Base-by-base conservation (phyloP, 2,888 invertebrate genomes). In the Mycalesis mineus region DNA sequence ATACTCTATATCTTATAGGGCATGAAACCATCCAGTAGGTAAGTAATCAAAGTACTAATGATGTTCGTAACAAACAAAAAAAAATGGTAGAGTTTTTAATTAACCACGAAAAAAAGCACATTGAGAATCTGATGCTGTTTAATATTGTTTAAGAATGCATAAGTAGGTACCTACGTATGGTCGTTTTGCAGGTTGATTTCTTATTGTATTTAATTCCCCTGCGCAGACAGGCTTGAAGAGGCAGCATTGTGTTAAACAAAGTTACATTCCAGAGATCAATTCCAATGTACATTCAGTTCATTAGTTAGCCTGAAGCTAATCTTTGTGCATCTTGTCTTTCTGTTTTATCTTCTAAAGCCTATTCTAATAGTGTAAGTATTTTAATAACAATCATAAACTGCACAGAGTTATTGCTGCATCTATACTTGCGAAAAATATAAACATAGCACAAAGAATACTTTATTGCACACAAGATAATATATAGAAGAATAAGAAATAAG, bases 171-270 rank as follows among this genome's bases (percentile, higher is more conserved):
- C 22, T 33, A 9, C 6, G 31, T 33, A 33, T 2, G 44, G 15
- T 47, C 47, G 9, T 33, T 15, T 5, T 47, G 11, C 11, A 11
- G 31, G 47, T 47, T 31, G 37, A 69, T 71, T 69, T 70, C 66
- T 72, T 70, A 71, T 75, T 75, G 66, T 72, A 72, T 74, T 72
- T 69, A 66, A 68, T 70, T 70, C 68, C 66, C 72, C 71, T 73
- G 70, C 39, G 53, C 47, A 40, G 50, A 40, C 54, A 11, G 29
- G 52, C 52, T 53, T 50, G 51, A 57, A 57, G 33, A 52, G 39
- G 29, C 53, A 57, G 48, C 52, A 61, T 61, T 61, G 61, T 63
- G 53, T 58, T 44, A 63, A 60, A 64, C 54, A 59, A 64, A 64
- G 58, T 63, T 60, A 57, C 57, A 64, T 63, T 65, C 65, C 45